Conservation (phyloP, 2,113 vertebrate species). For the Myotis brandtii region DNA sequence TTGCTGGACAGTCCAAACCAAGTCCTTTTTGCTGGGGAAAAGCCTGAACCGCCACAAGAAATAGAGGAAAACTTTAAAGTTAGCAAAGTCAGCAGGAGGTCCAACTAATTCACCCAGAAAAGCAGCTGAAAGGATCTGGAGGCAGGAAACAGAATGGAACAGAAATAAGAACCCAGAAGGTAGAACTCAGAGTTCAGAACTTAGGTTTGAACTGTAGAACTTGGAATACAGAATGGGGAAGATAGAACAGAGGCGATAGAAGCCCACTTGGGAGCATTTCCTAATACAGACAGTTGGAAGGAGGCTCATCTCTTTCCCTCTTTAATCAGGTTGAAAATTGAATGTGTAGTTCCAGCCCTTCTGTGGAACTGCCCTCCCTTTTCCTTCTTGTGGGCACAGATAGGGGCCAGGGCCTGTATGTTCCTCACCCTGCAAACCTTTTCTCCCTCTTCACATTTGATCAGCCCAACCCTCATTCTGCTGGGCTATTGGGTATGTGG, state of each 20-base stretch:
- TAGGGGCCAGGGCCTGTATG: background rate
- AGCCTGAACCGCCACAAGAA: slow-evolving; percentile 19
- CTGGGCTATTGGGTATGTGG: background rate
- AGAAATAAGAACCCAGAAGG: background rate
- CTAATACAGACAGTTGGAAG: background rate
- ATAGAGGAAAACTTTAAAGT: background rate
- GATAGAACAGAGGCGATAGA: background rate
- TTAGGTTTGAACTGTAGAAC: background rate
- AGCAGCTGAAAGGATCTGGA: background rate
- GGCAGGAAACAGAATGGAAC: background rate
- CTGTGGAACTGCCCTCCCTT: background rate
- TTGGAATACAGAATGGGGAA: slow-evolving; percentile 35
- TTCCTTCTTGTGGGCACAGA: background rate
- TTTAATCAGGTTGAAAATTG: background rate
- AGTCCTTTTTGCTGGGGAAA: background rate
- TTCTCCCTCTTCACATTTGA: background rate
- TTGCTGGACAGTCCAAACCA: slow-evolving; percentile 33
- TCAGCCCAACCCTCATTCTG: slow-evolving; percentile 1
- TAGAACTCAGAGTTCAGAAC: background rate
- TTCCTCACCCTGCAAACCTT: background rate
- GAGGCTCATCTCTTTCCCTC: background rate
- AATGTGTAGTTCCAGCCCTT: background rate
- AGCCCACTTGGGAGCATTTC: background rate
- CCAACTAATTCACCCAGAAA: background rate
- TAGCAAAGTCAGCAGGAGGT: background rate